Base-by-base conservation (phyloP, 2,113 vertebrate genomes). In the Uropsilus gracilis region DNA sequence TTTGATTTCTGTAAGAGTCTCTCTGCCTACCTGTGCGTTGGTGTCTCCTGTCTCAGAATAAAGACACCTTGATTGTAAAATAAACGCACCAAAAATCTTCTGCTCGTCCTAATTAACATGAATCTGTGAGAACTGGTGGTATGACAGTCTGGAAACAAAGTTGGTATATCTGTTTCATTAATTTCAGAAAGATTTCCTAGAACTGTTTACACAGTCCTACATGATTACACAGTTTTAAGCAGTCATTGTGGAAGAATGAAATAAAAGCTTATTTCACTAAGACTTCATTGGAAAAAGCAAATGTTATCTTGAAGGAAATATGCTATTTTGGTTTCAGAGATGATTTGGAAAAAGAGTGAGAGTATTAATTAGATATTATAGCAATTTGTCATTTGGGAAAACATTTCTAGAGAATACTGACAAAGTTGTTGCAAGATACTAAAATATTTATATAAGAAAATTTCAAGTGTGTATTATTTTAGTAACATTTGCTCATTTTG, bases 401-500 rank as follows among this genome's bases (percentile, higher is more conserved):
- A 57, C 17, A 85, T 76, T 90, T 90, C 71, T 92, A 84, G 64
- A 90, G n/a, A 73, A 63, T 30, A 48, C 9, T 59, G 64, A 37
- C 71, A 46, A 50, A 77, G 61, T 46, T 69, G 78, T 88, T 90
- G 16, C 11, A 93, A 80, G 22, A 71, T 68, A 8, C 26, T 73
- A 28, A 75, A 94, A 64, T 17, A 83, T 92, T 94, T 89, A 39
- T 76, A 66, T 30, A 84, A 39, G 44, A 91, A 88, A 88, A 44
- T 69, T n/a, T 61, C 61, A 73, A 61, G 50, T 42, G 4, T 73
- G 39, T 18, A 16, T 48, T 83, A 24, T 7, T 68, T n/a, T n/a
- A n/a, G n/a, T n/a, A n/a, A n/a, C n/a, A n/a, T n/a, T n/a, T n/a
- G n/a, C n/a, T n/a, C n/a, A n/a, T n/a, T n/a, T n/a, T n/a, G n/a